Evolutionary conservation across 1,140 invertebrate genomes (phyloP).

Genomic region (Parasteatoda tepidariorum): DNA sequence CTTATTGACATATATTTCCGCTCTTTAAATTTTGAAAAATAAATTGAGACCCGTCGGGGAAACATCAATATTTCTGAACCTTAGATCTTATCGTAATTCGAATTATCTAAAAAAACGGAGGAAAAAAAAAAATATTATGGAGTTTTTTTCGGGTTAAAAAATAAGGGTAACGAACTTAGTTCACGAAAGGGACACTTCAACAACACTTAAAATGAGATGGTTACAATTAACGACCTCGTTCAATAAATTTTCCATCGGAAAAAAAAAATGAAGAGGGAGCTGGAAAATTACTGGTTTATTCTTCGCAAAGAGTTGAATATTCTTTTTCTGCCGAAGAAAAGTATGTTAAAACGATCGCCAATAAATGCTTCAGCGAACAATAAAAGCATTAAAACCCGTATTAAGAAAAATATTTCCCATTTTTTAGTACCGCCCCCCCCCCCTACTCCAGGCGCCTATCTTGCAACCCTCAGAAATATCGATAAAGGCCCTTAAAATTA

Average conservation of each 20-base stretch:
- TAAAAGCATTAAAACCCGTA: constrained; percentile 58
- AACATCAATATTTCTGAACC: too few species aligned
- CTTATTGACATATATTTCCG: too few species aligned
- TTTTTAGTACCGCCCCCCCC: constrained; percentile 19
- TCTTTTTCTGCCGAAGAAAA: constrained; percentile 8
- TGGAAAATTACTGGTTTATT: constrained; percentile 24
- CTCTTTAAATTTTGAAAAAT: too few species aligned
- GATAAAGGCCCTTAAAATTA: constrained; percentile 33
- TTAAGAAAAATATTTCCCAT: constrained; percentile 52
- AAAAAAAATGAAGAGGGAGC: neutral
- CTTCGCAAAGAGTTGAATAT: neutral
- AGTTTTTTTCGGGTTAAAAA: too few species aligned
- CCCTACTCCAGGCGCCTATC: too few species aligned
- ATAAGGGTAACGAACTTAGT: neutral
- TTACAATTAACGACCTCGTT: constrained; percentile 20
- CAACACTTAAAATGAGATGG: neutral
- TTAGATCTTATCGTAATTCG: too few species aligned
- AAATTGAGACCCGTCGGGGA: too few species aligned
- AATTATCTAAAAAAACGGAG: too few species aligned
- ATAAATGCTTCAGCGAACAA: constrained; percentile 57
- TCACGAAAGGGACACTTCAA: neutral
- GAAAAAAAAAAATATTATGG: too few species aligned
- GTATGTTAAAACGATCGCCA: constrained; percentile 33
- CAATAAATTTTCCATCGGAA: constrained; percentile 7
- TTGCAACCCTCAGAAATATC: constrained; percentile 38